phyloP scores from a whole-genome alignment of 2,888 invertebrate species.

The Ormia ochracea region DNA sequence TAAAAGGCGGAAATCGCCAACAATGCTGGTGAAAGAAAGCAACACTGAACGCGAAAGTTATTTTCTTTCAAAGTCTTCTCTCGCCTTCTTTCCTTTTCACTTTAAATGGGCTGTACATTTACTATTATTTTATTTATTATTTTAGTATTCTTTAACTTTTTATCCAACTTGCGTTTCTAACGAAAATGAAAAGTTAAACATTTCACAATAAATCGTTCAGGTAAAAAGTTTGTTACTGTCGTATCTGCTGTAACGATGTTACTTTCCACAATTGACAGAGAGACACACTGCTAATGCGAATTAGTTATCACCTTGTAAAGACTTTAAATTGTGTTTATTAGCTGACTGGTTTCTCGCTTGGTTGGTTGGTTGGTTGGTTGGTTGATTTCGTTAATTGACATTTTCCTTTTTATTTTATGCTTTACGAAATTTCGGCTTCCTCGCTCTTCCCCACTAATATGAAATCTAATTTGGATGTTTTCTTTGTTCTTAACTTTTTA shows the following conservation, averaged over 20 bases:
- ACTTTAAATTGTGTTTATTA: slow-evolving; percentile 23
- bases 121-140: not conserved
- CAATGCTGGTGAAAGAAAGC: too few species aligned
- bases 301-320: slow-evolving; percentile 40
- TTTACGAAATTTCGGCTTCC: not conserved
- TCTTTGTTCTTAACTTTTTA: not conserved
- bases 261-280: slow-evolving; percentile 18
- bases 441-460: not conserved
- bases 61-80: too few species aligned
- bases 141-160: not conserved
- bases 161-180: not conserved
- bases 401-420: not conserved
- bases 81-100: too few species aligned
- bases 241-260: not conserved
- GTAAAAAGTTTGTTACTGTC: slow-evolving; percentile 1
- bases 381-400: not conserved
- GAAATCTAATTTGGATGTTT: slow-evolving; percentile 8
- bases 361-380: not conserved
- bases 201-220: slow-evolving; percentile 10
- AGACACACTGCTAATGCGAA: slow-evolving; percentile 35
- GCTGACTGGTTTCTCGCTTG: slow-evolving; percentile 8
- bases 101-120: too few species aligned
- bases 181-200: not conserved
- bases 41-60: too few species aligned
- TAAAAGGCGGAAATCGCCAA: too few species aligned